Evolutionary conservation across 2,797 vertebrate genomes (phyloP).

Genomic region (Poeciliopsis paucimaculata): DNA sequence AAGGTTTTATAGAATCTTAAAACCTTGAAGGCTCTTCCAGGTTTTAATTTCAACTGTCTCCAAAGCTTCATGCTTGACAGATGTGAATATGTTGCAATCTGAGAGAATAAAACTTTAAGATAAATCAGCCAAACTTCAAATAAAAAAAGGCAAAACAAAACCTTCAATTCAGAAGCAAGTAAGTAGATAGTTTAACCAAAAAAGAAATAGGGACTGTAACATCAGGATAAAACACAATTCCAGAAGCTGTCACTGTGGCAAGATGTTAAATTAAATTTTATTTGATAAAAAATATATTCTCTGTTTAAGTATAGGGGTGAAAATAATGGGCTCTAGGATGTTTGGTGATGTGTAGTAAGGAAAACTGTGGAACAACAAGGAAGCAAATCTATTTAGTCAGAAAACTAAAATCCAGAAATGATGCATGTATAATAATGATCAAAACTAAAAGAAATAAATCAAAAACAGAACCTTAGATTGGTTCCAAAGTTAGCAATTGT

Average conservation of each 20-base stretch:
- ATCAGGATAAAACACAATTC: background rate
- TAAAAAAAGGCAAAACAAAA: constrained; percentile 4
- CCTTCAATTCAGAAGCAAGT: background rate
- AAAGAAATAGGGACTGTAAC: background rate
- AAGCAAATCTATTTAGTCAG: background rate
- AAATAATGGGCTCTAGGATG: background rate
- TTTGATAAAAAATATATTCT: background rate
- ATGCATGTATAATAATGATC: no score
- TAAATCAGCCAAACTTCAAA: background rate
- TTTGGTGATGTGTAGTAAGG: background rate
- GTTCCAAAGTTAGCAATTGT: background rate
- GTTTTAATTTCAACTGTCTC: background rate
- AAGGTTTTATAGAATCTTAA: no score
- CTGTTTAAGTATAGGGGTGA: background rate
- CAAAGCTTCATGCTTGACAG: background rate
- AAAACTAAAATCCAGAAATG: background rate
- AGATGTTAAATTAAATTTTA: background rate
- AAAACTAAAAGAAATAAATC: background rate
- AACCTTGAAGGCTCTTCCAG: background rate
- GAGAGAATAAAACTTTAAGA: background rate
- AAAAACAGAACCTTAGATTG: background rate
- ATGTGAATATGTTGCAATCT: background rate
- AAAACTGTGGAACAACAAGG: background rate
- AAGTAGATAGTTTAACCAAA: background rate
- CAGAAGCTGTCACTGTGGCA: background rate